A percentile compares a stretch with the other conserved stretches of the same genome.
These are phyloP conservation scores for Solenopsis fugax DNA, from an alignment of 1,140 invertebrate species.

Conservation along the genomic window DNA sequence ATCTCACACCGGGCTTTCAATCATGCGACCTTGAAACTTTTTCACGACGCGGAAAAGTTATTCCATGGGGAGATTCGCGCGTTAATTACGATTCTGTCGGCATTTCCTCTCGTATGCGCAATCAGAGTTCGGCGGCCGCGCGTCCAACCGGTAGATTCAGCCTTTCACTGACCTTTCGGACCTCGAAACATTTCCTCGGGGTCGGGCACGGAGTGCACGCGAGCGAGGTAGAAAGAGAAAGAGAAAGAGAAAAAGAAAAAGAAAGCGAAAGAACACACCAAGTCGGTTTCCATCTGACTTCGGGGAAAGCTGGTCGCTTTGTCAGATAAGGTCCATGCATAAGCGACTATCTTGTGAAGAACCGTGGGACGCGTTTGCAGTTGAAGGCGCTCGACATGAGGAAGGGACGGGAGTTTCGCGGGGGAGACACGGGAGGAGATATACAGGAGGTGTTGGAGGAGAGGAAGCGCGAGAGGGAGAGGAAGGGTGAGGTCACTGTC, in stretches of 20 bases:
- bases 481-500: slow-evolving; percentile 86
- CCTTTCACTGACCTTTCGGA: slow-evolving; percentile 82
- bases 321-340: slow-evolving; percentile 52
- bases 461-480: slow-evolving; percentile 80
- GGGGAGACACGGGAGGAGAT: slow-evolving; percentile 48
- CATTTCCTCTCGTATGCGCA: slow-evolving; percentile 1
- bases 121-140: slow-evolving; percentile 29
- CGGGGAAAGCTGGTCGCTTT: slow-evolving; percentile 67
- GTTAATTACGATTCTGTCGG: slow-evolving; percentile 28
- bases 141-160: slow-evolving; percentile 58
- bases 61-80: background rate
- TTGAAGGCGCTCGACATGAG: slow-evolving; percentile 58
- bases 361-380: slow-evolving; percentile 67
- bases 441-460: slow-evolving; percentile 46
- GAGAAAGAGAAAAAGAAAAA: slow-evolving; percentile 51
- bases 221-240: slow-evolving; percentile 46
- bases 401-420: slow-evolving; percentile 60
- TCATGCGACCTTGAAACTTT: slow-evolving; percentile 13
- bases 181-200: slow-evolving; percentile 69
- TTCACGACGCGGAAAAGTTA: slow-evolving; percentile 10
- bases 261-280: slow-evolving; percentile 9
- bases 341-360: slow-evolving; percentile 49
- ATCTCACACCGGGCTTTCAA: background rate
- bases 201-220: slow-evolving; percentile 43
- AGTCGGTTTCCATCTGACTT: slow-evolving; percentile 48